Base-by-base conservation (phyloP, 2,797 vertebrate genomes). In the Spinus pinus region DNA sequence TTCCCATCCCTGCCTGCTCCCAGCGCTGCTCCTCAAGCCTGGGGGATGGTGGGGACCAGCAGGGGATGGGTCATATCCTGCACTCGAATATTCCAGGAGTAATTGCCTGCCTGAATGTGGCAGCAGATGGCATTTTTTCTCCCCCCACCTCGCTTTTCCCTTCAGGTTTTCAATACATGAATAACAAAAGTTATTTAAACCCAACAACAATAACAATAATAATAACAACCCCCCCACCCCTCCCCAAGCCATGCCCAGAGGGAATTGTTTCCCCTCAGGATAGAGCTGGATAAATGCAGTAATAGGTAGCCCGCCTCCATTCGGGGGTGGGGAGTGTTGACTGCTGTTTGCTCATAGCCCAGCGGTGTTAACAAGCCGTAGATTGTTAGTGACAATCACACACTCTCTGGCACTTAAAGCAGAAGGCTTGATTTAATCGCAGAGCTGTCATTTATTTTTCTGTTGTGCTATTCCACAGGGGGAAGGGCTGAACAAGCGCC, bases 341-440 rank as follows among this genome's bases (percentile, higher is more conserved):
- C 98, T 98, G 95, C 98, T 98, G 98, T 98, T 98, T 98, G 98
- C 98, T 98, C 97, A 92, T 97, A 97, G 97, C 98, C 96, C 96
- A 93, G 98, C 96, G 98, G 98, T 98, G 98, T 98, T 98, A 98
- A 98, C 98, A 98, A 98, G 97, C 97, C 56, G 94, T 97, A 94
- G 97, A 98, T 98, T 98, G 98, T 98, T 98, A 98, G 98, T 98
- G 98, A 99, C 98, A 99, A 98, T 99, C 98, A 98, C 98, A 97
- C 96, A 96, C 97, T 98, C 97, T 98, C 97, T 96, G 98, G 98
- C 98, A 98, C 98, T 98, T 98, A 97, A 98, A 98, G 98, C 98
- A 98, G 98, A 98, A 98, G 98, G 98, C 98, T 99, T 99, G 98
- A 99, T 99, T 99, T 98, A 98, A 99, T 99, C 98, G 97, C 92